phyloP scores from a whole-genome alignment of 2,888 invertebrate species.

The Archips xylosteana region DNA sequence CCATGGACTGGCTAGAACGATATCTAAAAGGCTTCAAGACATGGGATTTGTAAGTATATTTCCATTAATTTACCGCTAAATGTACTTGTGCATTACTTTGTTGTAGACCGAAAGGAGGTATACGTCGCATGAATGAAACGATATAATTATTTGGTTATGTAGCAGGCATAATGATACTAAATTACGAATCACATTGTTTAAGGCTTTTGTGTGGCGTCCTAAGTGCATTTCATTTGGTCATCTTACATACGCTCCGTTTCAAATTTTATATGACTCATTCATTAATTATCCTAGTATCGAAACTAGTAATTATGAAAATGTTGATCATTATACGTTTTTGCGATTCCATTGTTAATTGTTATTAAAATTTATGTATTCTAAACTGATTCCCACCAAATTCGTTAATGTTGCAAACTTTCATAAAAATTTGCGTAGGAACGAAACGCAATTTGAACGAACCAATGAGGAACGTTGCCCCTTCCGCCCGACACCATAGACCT shows the following conservation, averaged over 20 bases:
- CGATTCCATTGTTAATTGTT: neutral
- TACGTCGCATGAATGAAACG: slow-evolving; percentile 51
- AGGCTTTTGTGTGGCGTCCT: slow-evolving; percentile 33
- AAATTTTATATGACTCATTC: neutral
- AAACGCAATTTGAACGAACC: slow-evolving; percentile 64
- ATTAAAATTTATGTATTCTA: neutral
- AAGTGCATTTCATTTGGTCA: slow-evolving; percentile 56
- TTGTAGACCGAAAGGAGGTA: slow-evolving; percentile 40
- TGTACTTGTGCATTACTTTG: slow-evolving; percentile 40
- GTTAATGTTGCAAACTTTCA: neutral
- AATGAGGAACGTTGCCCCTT: slow-evolving; percentile 66
- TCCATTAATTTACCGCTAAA: slow-evolving; percentile 67
- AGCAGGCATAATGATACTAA: slow-evolving; percentile 49
- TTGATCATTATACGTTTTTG: neutral
- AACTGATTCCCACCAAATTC: neutral
- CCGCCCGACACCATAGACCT: slow-evolving; percentile 61
- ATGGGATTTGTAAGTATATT: slow-evolving; percentile 89
- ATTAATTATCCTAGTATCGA: neutral
- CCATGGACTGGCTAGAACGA: slow-evolving; percentile 86
- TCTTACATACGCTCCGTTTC: slow-evolving; percentile 63
- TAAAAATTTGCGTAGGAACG: slow-evolving; percentile 50
- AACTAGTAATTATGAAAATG: neutral
- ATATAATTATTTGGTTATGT: slow-evolving; percentile 58
- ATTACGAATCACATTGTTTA: slow-evolving; percentile 45
- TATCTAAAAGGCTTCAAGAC: slow-evolving; percentile 89